Conservation (phyloP, 2,888 invertebrate species). For the Diaperis boleti region DNA sequence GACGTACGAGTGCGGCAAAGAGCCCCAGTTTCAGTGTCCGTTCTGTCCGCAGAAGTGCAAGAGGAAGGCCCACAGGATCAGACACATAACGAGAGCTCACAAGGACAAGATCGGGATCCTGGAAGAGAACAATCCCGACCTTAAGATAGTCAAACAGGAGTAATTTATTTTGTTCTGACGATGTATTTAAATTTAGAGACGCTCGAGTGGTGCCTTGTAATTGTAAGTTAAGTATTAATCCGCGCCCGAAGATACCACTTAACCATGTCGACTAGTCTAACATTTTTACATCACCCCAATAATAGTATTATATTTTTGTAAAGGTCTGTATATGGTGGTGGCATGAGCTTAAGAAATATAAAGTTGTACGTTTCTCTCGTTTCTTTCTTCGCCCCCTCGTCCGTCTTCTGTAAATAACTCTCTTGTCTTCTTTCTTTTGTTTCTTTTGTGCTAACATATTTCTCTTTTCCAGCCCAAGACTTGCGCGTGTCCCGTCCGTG, state of each 20-base stretch:
- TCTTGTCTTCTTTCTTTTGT: too few species aligned
- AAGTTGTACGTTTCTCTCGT: conserved; percentile 36
- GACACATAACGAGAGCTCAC: conserved; percentile 70
- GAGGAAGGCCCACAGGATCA: conserved; percentile 73
- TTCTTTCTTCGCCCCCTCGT: conserved; percentile 21
- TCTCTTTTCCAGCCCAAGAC: conserved; percentile 73
- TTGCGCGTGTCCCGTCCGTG: conserved; percentile 77
- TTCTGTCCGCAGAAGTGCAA: conserved; percentile 78
- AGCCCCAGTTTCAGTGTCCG: conserved; percentile 78
- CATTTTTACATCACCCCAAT: conserved; percentile 43
- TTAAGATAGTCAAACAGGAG: conserved; percentile 43
- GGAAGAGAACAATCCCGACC: conserved; percentile 66
- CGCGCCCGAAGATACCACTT: conserved; percentile 24
- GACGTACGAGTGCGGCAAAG: conserved; percentile 81
- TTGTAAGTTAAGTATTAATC: conserved; percentile 35
- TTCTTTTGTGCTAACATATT: conserved; percentile 49
- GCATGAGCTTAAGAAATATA: conserved; percentile 43
- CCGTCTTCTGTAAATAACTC: conserved; percentile 29
- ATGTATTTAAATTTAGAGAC: conserved; percentile 15
- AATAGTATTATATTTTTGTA: conserved; percentile 44
- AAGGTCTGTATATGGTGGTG: conserved; percentile 43
- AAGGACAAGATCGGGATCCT: conserved; percentile 67
- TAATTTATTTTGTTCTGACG: conserved; percentile 36
- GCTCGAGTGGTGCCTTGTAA: conserved; percentile 9
- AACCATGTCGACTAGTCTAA: conserved; percentile 42